Percentiles rank a stretch among this genome's conserved stretches.
Evolutionary conservation across 1,140 invertebrate genomes (phyloP).

Genomic region (Pseudomyrmex concolor): DNA sequence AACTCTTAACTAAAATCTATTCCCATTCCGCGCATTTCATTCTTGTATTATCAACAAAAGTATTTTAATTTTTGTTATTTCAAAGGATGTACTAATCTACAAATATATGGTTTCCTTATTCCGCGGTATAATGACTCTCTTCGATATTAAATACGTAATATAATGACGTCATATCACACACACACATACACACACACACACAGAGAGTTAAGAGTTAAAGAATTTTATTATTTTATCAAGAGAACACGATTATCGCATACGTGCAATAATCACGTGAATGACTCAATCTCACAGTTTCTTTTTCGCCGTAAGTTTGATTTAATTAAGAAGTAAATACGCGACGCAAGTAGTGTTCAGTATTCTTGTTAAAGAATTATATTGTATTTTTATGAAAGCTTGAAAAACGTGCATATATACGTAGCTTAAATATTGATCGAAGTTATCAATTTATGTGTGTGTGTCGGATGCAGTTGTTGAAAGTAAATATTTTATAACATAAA

Average conservation of each 20-base stretch:
- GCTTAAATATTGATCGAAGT: slow-evolving; percentile 6
- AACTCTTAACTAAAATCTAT: slow-evolving; percentile 26
- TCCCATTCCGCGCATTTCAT: not conserved
- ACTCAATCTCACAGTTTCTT: not conserved
- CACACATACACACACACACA: too few species aligned
- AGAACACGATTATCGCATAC: not conserved
- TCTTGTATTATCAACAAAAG: not conserved
- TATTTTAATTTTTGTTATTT: not conserved
- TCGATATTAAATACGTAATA: too few species aligned
- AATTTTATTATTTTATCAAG: slow-evolving; percentile 16
- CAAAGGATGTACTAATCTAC: not conserved
- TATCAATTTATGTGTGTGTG: slow-evolving; percentile 34
- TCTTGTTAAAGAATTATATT: slow-evolving; percentile 17
- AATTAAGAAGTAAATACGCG: not conserved
- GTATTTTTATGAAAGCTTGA: slow-evolving; percentile 47
- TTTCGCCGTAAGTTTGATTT: not conserved
- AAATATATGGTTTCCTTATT: too few species aligned
- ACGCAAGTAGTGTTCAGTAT: not conserved
- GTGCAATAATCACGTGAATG: not conserved
- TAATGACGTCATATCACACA: too few species aligned
- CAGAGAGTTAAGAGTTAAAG: slow-evolving; percentile 25
- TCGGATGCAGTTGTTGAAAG: slow-evolving; percentile 32
- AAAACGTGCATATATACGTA: not conserved
- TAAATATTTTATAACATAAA: slow-evolving; percentile 40
- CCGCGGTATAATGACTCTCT: too few species aligned